Base-by-base conservation (phyloP, 2,888 invertebrate genomes). In the Dryococelus australis region DNA sequence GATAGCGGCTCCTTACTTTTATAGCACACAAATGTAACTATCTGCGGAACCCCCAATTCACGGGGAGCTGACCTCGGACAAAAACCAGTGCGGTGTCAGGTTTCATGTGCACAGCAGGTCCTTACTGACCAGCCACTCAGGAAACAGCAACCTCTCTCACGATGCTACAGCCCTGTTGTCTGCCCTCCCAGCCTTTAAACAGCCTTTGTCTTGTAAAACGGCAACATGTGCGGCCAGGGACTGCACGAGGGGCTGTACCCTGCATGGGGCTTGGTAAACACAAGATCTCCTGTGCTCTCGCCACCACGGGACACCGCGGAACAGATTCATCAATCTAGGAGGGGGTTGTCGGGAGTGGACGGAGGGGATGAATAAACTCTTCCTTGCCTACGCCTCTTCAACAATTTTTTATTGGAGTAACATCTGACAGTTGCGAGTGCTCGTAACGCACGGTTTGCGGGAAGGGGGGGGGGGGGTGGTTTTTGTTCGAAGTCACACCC, bases 311-410 rank as follows among this genome's bases (percentile, higher is more conserved):
- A 91, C 91, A 91, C 92, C 91, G 90, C 92, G 91, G 87, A 92
- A 92, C 92, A 92, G 92, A 92, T 92, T 92, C 92, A 92, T 92
- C 92, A 92, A 91, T 90, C 90, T 90, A 65, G 20, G 81, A 81
- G 8, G 6, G 65, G 65, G n/a, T 12, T 35, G 35, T 10, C 47
- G 8, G 4, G 47, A 10, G 16, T 13, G 47, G 2, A 6, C 1
- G 47, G 47, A 8, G 47, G 16, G 47, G 0, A 65, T 65, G 65
- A 65, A 65, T 65, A n/a, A 65, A 65, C 65, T 65, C 65, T 24
- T 65, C n/a, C 65, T 20, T 16, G 65, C 65, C 65, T 65, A 10
- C 65, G 65, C 65, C 65, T 65, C 65, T 65, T n/a, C 24, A 65
- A 65, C 65, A 0, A 65, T 65, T 65, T 65, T 65, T 65, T 65